These are phyloP conservation scores for Spisula subtruncata DNA, from an alignment of 2,888 invertebrate species.

Conservation along the genomic window DNA sequence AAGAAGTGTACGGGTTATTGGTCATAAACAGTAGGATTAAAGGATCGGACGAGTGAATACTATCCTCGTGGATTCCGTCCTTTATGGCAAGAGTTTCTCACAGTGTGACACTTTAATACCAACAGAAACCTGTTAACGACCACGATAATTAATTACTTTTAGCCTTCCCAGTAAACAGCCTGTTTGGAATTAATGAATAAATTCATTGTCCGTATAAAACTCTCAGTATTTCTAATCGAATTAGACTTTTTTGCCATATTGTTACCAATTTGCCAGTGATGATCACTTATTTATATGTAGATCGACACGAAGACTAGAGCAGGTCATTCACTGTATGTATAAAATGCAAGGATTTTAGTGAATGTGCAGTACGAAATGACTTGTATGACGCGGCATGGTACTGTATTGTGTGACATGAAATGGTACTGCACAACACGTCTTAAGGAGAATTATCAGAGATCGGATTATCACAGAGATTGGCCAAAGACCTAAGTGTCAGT, in stretches of 20 bases:
- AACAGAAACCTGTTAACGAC: slow-evolving; percentile 12
- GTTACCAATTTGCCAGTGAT: neutral
- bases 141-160: neutral
- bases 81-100: neutral
- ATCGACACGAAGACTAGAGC: neutral
- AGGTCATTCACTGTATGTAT: no score
- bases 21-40: neutral
- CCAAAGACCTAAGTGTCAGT: no score
- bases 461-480: no score
- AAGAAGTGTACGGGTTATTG: neutral
- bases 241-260: neutral
- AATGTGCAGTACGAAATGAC: no score
- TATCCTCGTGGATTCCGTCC: neutral
- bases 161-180: neutral
- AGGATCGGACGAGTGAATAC: neutral
- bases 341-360: no score
- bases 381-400: no score
- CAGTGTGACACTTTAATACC: slow-evolving; percentile 9
- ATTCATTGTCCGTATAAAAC: neutral
- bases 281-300: neutral
- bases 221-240: neutral
- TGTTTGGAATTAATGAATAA: neutral
- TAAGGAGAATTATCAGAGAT: no score
- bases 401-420: no score
- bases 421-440: no score